Conservation (phyloP, 1,140 invertebrate species). For the Drosophila ambigua region DNA sequence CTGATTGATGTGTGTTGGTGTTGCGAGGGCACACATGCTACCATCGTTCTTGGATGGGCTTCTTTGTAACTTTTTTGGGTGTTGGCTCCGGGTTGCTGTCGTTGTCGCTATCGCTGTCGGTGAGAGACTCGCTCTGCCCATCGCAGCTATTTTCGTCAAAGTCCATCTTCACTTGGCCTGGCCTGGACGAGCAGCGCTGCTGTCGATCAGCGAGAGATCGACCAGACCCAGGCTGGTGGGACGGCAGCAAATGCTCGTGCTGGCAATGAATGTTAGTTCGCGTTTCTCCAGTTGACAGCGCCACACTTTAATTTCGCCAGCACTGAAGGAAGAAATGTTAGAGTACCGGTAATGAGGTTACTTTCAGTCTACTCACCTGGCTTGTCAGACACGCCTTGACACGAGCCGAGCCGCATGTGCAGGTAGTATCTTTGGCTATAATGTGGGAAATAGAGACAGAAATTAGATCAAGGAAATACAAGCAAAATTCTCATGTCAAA, state of each 20-base stretch:
- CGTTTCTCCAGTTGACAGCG: conserved; percentile 84
- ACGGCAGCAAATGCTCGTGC: conserved; percentile 86
- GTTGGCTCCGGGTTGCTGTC: no score
- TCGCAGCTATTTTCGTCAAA: no score
- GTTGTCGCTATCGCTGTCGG: no score
- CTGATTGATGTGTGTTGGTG: no score
- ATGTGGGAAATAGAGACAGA: neutral
- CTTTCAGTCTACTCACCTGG: conserved; percentile 31
- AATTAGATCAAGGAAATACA: neutral
- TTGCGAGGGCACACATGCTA: no score
- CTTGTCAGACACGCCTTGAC: conserved; percentile 88
- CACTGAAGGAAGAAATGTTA: conserved; percentile 84
- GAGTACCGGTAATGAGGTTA: no score
- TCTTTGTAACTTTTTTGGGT: no score
- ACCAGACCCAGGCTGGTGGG: conserved; percentile 86
- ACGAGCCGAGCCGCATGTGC: conserved; percentile 88
- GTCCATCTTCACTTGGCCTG: neutral
- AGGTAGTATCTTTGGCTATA: conserved; percentile 70
- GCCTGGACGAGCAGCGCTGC: no score
- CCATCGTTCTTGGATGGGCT: no score
- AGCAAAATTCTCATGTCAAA: no score
- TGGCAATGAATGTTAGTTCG: conserved; percentile 85
- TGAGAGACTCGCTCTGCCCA: no score
- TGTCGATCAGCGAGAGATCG: conserved; percentile 55
- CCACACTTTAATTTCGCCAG: conserved; percentile 92